phyloP scores from a whole-genome alignment of 2,113 vertebrate genomes.

The Chaetorhynchus papuensis region DNA sequence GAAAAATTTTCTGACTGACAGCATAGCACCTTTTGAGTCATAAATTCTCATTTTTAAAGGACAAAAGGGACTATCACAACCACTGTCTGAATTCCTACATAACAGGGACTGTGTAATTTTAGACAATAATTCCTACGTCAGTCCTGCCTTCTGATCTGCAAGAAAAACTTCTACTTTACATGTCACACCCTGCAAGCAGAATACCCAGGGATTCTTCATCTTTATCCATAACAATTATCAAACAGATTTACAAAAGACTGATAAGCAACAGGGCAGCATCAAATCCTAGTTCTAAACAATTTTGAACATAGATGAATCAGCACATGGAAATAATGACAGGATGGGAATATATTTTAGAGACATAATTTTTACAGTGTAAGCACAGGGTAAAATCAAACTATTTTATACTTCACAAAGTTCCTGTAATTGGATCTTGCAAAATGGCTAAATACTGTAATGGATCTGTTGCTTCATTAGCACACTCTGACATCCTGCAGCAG shows the following conservation, averaged over 20 bases:
- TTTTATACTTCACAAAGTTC: conserved; percentile 21
- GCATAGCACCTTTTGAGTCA: not conserved
- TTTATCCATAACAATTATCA: not conserved
- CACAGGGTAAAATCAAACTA: not conserved
- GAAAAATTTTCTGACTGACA: not conserved
- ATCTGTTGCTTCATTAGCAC: conserved; percentile 22
- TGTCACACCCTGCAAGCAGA: not conserved
- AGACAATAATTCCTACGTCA: not conserved
- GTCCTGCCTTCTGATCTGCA: not conserved
- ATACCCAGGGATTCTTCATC: not conserved
- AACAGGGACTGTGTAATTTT: conserved; percentile 2
- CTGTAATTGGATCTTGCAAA: not conserved
- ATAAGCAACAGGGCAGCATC: not conserved
- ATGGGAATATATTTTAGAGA: not conserved
- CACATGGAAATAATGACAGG: not conserved
- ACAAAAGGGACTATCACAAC: not conserved
- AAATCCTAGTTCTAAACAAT: not conserved
- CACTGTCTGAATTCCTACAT: not conserved
- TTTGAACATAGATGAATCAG: not conserved
- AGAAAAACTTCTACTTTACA: not conserved
- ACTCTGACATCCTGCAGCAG: not conserved
- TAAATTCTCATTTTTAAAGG: conserved; percentile 32
- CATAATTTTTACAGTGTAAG: not conserved
- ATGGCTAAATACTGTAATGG: not conserved
- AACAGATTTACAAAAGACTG: not conserved